These are phyloP conservation scores for Mythimna ferrago DNA, from an alignment of 2,888 invertebrate species.

Conservation along the genomic window DNA sequence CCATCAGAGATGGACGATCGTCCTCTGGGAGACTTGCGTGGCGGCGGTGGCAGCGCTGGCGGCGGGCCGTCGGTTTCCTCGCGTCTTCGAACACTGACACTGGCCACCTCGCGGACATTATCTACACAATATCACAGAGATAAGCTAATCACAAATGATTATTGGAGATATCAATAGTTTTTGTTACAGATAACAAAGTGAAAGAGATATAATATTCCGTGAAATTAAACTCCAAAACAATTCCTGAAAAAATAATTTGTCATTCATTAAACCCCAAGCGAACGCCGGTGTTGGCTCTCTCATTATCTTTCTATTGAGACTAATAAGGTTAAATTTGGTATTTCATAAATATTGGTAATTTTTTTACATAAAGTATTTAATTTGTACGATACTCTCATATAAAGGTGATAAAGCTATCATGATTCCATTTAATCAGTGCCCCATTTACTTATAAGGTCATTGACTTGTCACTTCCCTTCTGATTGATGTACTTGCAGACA, in stretches of 20 bases:
- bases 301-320: too few species aligned
- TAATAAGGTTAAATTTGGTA: too few species aligned
- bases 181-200: conserved; percentile 41
- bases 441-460: conserved; percentile 70
- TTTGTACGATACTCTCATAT: conserved; percentile 2
- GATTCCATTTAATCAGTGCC: conserved; percentile 60
- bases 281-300: too few species aligned
- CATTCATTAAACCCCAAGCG: too few species aligned
- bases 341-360: too few species aligned
- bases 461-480: conserved; percentile 77
- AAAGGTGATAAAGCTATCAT: conserved; percentile 41
- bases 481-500: conserved; percentile 57
- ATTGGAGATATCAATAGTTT: conserved; percentile 32
- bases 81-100: conserved; percentile 80
- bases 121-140: conserved; percentile 72
- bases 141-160: conserved; percentile 61
- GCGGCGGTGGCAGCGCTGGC: conserved; percentile 86
- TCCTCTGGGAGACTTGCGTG: conserved; percentile 82
- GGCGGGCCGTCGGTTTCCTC: conserved; percentile 84
- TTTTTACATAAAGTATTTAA: background rate
- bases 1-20: conserved; percentile 76
- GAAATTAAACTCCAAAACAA: conserved; percentile 19
- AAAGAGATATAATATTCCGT: conserved; percentile 41
- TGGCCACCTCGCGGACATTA: conserved; percentile 80
- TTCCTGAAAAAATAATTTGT: background rate